Evolutionary conservation across 2,888 invertebrate genomes (phyloP).

Genomic region (Notocelia uddmanniana): DNA sequence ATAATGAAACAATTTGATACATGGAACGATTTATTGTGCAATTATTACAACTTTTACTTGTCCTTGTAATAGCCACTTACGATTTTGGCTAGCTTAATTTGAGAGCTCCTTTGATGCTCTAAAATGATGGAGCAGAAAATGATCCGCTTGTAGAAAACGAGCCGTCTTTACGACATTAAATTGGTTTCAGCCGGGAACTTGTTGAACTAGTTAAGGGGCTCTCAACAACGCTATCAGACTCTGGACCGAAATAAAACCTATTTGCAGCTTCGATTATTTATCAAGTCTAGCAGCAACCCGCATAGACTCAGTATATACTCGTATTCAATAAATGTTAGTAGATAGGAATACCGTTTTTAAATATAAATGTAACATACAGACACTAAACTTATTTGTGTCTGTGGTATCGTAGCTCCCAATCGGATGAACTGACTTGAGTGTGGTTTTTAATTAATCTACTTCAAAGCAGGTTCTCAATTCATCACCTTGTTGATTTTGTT

Average conservation of each 20-base stretch:
- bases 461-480: no score
- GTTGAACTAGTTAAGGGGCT: slow-evolving; percentile 54
- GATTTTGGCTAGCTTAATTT: slow-evolving; percentile 59
- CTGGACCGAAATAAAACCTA: slow-evolving; percentile 41
- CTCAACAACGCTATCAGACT: slow-evolving; percentile 45
- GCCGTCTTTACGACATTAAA: slow-evolving; percentile 61
- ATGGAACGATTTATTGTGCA: no score
- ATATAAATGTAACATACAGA: no score
- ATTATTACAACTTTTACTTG: slow-evolving; percentile 20
- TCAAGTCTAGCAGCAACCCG: slow-evolving; percentile 17
- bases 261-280: slow-evolving; percentile 43
- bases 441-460: no score
- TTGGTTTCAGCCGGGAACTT: slow-evolving; percentile 60
- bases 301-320: slow-evolving; percentile 1
- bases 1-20: no score
- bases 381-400: no score
- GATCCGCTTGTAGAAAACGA: slow-evolving; percentile 59
- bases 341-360: no score
- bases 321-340: no score
- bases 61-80: slow-evolving; percentile 59
- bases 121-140: slow-evolving; percentile 67
- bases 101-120: slow-evolving; percentile 64
- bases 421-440: no score
- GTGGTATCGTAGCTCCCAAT: no score
- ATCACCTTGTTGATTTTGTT: no score